Percentiles rank a stretch among this genome's conserved stretches.
Evolutionary conservation across 1,140 invertebrate species (phyloP).

Genomic region (Listronotus oregonensis): DNA sequence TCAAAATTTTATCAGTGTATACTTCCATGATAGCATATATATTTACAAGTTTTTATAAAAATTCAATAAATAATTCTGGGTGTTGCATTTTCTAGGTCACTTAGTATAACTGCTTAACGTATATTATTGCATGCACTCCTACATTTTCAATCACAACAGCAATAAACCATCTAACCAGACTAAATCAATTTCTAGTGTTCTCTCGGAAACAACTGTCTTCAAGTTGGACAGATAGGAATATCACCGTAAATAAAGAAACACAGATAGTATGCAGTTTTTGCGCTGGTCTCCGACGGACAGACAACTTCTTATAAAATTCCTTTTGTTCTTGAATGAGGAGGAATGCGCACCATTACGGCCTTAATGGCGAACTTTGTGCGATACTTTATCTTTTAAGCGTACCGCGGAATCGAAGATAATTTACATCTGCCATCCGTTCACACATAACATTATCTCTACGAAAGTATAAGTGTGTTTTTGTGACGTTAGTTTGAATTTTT

Average conservation of each 20-base stretch:
- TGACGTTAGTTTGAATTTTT: too few relatives aligned
- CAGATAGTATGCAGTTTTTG: conserved; percentile 24
- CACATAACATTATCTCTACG: conserved; percentile 37
- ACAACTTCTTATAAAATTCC: conserved; percentile 42
- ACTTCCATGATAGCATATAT: too few relatives aligned
- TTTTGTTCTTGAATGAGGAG: conserved; percentile 41
- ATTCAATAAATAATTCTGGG: too few relatives aligned
- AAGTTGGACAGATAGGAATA: conserved; percentile 8
- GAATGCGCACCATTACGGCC: conserved; percentile 34
- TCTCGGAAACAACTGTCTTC: neutral
- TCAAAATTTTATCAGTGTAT: too few relatives aligned
- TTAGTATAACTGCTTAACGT: too few relatives aligned
- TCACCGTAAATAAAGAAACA: conserved; percentile 17
- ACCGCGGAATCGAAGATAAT: conserved; percentile 24
- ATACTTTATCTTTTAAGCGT: conserved; percentile 41
- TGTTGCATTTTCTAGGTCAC: too few relatives aligned
- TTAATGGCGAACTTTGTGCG: conserved; percentile 40
- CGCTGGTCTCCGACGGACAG: conserved; percentile 20
- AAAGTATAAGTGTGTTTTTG: too few relatives aligned
- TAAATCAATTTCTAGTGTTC: neutral
- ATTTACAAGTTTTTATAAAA: too few relatives aligned
- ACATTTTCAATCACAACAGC: too few relatives aligned
- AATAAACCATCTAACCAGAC: neutral
- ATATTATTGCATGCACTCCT: too few relatives aligned
- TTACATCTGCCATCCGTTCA: conserved; percentile 38